phyloP scores from a whole-genome alignment of 1,140 invertebrate genomes.

The Drosophila ficusphila region DNA sequence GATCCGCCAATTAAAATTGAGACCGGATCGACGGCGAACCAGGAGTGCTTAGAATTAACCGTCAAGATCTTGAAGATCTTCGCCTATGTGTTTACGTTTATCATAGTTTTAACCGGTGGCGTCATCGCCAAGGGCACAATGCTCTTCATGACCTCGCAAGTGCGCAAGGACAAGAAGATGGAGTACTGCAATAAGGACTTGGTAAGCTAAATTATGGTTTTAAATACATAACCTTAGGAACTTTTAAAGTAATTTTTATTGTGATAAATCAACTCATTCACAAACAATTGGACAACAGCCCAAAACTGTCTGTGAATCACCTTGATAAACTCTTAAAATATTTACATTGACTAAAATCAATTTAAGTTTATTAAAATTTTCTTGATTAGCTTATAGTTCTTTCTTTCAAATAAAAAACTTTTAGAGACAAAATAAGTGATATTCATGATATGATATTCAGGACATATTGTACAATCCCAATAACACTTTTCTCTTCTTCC shows the following conservation, averaged over 20 bases:
- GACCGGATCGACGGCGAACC: constrained; percentile 94
- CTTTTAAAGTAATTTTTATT: neutral
- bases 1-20: constrained; percentile 94
- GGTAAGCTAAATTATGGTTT: constrained; percentile 85
- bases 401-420: no score
- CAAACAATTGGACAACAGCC: no score
- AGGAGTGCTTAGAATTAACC: constrained; percentile 93
- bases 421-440: no score
- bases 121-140: constrained; percentile 94
- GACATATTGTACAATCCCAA: no score
- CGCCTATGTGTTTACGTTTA: constrained; percentile 93
- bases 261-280: no score
- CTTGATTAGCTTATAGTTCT: no score
- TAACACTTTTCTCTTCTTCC: neutral
- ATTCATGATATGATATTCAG: no score
- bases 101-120: constrained; percentile 92
- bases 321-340: no score
- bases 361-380: no score
- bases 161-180: constrained; percentile 90
- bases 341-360: no score
- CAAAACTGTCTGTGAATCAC: no score
- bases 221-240: neutral
- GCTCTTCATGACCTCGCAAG: constrained; percentile 96
- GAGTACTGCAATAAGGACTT: constrained; percentile 93
- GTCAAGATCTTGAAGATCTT: constrained; percentile 94